Percentiles rank a stretch among this genome's conserved stretches.
phyloP scores from a whole-genome alignment of 2,113 vertebrate genomes.

The Crotalus helleri region DNA sequence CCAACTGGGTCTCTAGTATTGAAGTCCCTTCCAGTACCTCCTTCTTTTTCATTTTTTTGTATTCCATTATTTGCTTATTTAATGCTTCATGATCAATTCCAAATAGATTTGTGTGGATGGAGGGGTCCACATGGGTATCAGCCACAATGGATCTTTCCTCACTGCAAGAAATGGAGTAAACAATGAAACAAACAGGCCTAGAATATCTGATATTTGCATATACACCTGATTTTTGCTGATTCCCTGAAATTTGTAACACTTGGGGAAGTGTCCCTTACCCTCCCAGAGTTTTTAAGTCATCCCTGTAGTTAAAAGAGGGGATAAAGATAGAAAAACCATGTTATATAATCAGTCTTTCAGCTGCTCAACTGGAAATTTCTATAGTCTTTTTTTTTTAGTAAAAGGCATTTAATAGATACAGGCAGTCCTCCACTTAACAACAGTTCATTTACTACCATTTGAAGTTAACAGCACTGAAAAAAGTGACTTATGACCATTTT shows the following conservation, averaged over 20 bases:
- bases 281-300: not conserved
- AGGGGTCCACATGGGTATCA: not conserved
- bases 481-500: not conserved
- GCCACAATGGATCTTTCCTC: not conserved
- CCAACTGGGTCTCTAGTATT: constrained; percentile 56
- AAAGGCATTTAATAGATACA: not conserved
- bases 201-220: not conserved
- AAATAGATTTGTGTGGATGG: constrained; percentile 49
- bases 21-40: not conserved
- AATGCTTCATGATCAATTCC: constrained; percentile 78
- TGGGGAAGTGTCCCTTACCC: not conserved
- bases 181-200: not conserved
- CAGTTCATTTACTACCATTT: not conserved
- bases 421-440: not conserved
- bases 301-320: not conserved
- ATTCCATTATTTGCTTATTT: constrained; percentile 75
- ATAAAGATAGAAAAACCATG: not conserved
- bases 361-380: not conserved
- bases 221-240: not conserved
- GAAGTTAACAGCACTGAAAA: not conserved
- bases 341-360: not conserved
- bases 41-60: constrained; percentile 65
- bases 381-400: not conserved
- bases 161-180: constrained; percentile 55
- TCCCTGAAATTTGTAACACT: not conserved